Evolutionary conservation across 2,113 vertebrate species (phyloP).

Genomic region (Carassius carassius): DNA sequence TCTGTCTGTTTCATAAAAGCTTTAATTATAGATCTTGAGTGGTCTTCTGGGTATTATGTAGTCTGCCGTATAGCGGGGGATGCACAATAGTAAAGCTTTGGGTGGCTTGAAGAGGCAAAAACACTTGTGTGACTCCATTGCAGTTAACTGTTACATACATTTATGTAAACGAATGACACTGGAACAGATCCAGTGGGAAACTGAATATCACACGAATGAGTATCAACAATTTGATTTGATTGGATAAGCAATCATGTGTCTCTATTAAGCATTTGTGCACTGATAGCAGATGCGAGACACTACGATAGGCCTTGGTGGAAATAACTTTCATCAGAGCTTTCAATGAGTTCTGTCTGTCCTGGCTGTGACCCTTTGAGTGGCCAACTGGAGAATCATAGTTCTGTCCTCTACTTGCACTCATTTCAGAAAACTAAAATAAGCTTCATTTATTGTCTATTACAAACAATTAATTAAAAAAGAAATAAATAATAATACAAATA

Average conservation of each 20-base stretch:
- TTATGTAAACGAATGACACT: not conserved
- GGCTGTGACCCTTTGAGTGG: not conserved
- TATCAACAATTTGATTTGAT: not conserved
- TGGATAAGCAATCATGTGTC: not conserved
- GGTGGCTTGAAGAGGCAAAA: not conserved
- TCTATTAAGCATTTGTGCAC: too few species aligned
- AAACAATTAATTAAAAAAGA: not conserved
- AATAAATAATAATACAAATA: too few species aligned
- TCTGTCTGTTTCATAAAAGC: conserved; percentile 19
- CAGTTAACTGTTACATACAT: not conserved
- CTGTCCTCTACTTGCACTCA: not conserved
- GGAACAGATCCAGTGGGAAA: not conserved
- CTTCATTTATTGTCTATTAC: not conserved
- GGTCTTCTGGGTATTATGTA: not conserved
- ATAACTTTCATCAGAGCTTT: not conserved
- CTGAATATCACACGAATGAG: not conserved
- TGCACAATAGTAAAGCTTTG: not conserved
- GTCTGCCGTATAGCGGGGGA: not conserved
- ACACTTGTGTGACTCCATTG: not conserved
- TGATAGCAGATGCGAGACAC: not conserved
- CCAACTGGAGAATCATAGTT: not conserved
- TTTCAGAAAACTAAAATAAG: not conserved
- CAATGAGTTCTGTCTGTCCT: conserved; percentile 14
- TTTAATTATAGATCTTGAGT: conserved; percentile 28
- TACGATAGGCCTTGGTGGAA: not conserved